Base-by-base conservation (phyloP, 2,797 vertebrate genomes). In the Leucoraja ocellata region DNA sequence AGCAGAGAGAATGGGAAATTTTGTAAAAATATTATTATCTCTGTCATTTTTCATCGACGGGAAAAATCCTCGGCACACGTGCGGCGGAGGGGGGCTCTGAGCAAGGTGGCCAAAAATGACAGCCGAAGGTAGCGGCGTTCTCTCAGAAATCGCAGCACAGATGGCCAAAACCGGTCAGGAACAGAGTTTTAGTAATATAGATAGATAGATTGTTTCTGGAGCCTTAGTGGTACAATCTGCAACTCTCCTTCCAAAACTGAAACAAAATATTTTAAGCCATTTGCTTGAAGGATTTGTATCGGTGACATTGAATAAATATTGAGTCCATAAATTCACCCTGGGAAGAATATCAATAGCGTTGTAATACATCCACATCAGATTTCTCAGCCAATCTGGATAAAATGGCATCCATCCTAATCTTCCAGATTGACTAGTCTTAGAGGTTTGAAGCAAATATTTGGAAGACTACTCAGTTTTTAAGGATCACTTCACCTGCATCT, bases 301-400 rank as follows among this genome's bases (percentile, higher is more conserved):
- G 88, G 71, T 92, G 71, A 92, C 71, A 74, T 76, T n/a, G 90
- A 92, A 92, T 54, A 13, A 76, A 36, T 0, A 92, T 21, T 11
- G 1, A 76, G 71, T 74, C 39, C 14, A 92, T 76, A 92, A 92
- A 58, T 92, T 76, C 90, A 74, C 39, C 90, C 76, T 58, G 2
- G 71, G 90, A 54, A 92, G 1, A 54, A 13, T 58, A 92, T 76
- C 90, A 54, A 76, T 74, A 54, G 36, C 23, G 28, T 74, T 76
- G 21, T 76, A 92, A 92, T 92, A 58, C 71, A 58, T 71, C 71
- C 90, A 92, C 39, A 28, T 92, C 71, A 92, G 90, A 54, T 46
- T 92, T 76, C 23, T 76, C 71, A 92, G 1, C 39, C 71, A 92
- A 74, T 28, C 25, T 28, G 46, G 71, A 54, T 28, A 46, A 71